Evolutionary conservation across 2,888 invertebrate genomes (phyloP).

Genomic region (Synanthedon andrenaeformis): DNA sequence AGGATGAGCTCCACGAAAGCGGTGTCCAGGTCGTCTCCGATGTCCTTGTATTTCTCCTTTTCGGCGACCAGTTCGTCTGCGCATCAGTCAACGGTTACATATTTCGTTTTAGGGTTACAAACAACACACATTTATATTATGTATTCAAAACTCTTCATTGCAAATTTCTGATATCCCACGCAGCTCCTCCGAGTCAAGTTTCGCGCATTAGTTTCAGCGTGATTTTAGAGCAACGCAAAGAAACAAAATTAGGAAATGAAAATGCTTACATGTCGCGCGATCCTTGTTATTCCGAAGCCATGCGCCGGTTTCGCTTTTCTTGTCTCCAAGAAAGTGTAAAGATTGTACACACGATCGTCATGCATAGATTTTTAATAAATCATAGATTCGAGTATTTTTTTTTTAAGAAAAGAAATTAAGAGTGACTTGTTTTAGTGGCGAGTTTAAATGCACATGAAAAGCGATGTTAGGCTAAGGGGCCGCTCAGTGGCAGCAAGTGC

Average conservation of each 20-base stretch:
- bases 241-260: constrained; percentile 18
- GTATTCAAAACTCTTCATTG: background rate
- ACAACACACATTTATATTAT: background rate
- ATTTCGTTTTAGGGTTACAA: constrained; percentile 1
- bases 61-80: constrained; percentile 94
- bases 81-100: constrained; percentile 16
- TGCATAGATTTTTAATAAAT: background rate
- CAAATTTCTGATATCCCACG: background rate
- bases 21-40: constrained; percentile 99
- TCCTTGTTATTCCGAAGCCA: constrained; percentile 65
- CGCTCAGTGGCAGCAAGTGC: constrained; percentile 57
- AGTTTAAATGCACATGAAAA: constrained; percentile 46
- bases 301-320: constrained; percentile 35
- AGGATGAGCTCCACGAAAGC: constrained; percentile 96
- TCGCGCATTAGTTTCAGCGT: constrained; percentile 32
- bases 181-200: constrained; percentile 41
- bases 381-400: background rate
- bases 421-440: constrained; percentile 1
- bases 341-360: background rate
- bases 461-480: constrained; percentile 7
- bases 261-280: constrained; percentile 48
- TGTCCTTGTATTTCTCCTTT: constrained; percentile 99
- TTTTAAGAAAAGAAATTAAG: background rate
- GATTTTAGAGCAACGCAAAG: background rate
- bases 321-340: background rate